phyloP scores from a whole-genome alignment of 2,113 vertebrate genomes.

The Hemiscyllium ocellatum region DNA sequence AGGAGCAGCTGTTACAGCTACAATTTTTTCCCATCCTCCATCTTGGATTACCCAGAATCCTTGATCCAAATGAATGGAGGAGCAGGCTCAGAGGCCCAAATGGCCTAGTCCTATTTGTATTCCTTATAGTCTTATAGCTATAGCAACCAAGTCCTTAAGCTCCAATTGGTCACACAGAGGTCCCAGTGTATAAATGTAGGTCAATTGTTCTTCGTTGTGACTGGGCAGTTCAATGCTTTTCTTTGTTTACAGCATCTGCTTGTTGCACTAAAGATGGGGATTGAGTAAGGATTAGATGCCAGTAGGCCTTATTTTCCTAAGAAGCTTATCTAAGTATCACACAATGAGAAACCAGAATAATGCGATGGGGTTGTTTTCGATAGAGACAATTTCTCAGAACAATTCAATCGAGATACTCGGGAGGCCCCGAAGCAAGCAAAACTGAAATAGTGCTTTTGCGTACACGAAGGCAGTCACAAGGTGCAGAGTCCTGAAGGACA shows the following conservation, averaged over 20 bases:
- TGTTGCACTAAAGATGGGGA: background rate
- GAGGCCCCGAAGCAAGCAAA: background rate
- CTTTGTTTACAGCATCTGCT: background rate
- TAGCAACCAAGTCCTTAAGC: background rate
- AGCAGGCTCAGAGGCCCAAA: no score
- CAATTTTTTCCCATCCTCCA: no score
- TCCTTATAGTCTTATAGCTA: no score
- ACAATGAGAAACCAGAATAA: background rate
- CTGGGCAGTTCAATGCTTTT: background rate
- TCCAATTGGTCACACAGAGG: background rate
- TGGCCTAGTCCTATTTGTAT: no score
- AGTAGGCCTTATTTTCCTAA: background rate
- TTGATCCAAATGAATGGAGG: no score
- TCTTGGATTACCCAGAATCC: no score
- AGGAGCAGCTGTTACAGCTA: no score
- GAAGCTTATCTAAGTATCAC: background rate
- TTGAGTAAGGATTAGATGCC: background rate
- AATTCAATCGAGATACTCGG: background rate
- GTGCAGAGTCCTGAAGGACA: background rate
- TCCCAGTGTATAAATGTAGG: slow-evolving; percentile 2
- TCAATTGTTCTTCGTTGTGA: background rate
- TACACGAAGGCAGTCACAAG: background rate
- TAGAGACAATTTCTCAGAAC: no score
- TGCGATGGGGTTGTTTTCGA: background rate
- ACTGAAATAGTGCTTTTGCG: background rate